Percentiles rank a stretch among this genome's conserved stretches.
Evolutionary conservation across 2,888 invertebrate species (phyloP).

Genomic region (Strigamia transsilvanica): DNA sequence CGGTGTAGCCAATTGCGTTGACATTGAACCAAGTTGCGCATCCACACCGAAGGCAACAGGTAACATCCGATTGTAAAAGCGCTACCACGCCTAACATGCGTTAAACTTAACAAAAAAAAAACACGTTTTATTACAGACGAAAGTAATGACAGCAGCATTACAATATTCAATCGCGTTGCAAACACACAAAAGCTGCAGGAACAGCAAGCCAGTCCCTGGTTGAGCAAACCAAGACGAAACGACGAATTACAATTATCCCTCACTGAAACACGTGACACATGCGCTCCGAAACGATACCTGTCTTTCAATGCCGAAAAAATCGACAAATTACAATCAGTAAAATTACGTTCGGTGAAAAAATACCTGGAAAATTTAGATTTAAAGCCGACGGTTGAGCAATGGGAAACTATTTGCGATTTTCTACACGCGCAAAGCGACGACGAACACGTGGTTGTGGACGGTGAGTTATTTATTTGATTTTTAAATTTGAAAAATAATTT

Average conservation of each 20-base stretch:
- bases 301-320: not conserved
- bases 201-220: not conserved
- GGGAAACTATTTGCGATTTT: not conserved
- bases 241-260: not conserved
- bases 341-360: not conserved
- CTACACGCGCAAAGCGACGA: not conserved
- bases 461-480: not conserved
- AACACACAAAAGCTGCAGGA: not conserved
- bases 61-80: not conserved
- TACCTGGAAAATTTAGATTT: not conserved
- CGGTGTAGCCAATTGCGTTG: not conserved
- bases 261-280: not conserved
- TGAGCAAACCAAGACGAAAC: not conserved
- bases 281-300: not conserved
- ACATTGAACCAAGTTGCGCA: not conserved
- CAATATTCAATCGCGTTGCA: not conserved
- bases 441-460: not conserved
- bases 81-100: not conserved
- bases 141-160: not conserved
- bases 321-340: not conserved
- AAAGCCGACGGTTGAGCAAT: not conserved
- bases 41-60: conserved; percentile 6
- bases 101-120: no score
- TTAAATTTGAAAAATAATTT: no score
- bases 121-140: not conserved